Evolutionary conservation across 23 tunicate species (phyloP).

Genomic region (Ciona savignyi): DNA sequence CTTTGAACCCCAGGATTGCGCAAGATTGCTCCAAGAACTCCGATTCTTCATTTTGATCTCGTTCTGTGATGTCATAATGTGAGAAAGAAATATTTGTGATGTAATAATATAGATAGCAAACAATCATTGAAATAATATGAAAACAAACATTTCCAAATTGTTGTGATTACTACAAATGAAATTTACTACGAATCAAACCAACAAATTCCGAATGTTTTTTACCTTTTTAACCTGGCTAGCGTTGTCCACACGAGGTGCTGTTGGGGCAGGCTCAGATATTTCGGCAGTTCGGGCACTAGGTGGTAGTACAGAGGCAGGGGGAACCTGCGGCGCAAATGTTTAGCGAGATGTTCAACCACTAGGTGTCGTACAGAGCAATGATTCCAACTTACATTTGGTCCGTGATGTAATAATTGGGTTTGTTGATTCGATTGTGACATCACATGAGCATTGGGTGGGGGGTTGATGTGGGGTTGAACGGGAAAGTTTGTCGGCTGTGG

Average conservation of each 20-base stretch:
- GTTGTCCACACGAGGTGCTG: not conserved
- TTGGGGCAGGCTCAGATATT: not conserved
- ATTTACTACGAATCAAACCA: too few species aligned
- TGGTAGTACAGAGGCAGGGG: not conserved
- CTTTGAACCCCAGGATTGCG: conserved; percentile 46
- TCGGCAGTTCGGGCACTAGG: not conserved
- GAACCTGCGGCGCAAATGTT: not conserved
- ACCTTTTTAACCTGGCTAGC: not conserved
- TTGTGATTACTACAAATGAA: too few species aligned
- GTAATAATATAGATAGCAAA: too few species aligned
- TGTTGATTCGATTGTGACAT: not conserved
- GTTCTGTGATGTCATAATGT: conserved; percentile 1
- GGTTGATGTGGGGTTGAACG: too few species aligned
- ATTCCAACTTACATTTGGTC: not conserved
- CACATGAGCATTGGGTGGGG: not conserved
- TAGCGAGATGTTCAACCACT: too few species aligned
- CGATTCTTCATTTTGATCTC: conserved; percentile 63
- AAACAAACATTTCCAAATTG: too few species aligned
- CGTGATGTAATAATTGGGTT: not conserved
- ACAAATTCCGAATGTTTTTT: too few species aligned
- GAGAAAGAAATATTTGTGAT: not conserved
- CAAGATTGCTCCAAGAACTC: conserved; percentile 77
- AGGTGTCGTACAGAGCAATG: too few species aligned
- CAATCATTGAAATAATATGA: too few species aligned
- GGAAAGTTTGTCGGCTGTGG: too few species aligned